These are phyloP conservation scores for Protophormia terraenovae DNA, from an alignment of 2,888 invertebrate genomes.

Conservation along the genomic window DNA sequence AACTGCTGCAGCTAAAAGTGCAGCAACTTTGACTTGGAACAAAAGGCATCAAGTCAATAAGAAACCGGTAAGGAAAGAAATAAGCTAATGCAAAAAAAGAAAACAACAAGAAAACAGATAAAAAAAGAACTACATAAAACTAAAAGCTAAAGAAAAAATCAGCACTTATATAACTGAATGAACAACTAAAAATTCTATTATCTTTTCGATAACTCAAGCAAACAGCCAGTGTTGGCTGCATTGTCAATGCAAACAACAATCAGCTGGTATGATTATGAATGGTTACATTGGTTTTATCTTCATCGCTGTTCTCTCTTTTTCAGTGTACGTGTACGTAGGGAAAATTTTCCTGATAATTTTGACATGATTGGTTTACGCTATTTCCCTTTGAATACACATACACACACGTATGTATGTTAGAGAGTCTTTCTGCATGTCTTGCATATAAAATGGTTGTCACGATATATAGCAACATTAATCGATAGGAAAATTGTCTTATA, in stretches of 20 bases:
- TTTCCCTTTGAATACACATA: not conserved
- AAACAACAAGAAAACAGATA: not conserved
- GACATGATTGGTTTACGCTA: not conserved
- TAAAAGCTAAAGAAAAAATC: slow-evolving; percentile 30
- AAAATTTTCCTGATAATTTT: not conserved
- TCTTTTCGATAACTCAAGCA: slow-evolving; percentile 32
- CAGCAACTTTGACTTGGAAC: slow-evolving; percentile 21
- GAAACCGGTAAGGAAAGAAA: not conserved
- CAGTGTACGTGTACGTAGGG: not conserved
- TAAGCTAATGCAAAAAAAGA: not conserved
- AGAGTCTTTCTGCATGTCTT: not conserved
- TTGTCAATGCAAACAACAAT: slow-evolving; percentile 32
- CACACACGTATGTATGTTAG: not conserved
- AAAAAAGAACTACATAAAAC: not conserved
- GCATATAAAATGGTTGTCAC: not conserved
- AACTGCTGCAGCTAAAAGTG: not conserved
- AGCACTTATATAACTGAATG: slow-evolving; percentile 50
- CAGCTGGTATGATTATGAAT: slow-evolving; percentile 34
- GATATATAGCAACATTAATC: slow-evolving; percentile 11
- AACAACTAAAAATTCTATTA: slow-evolving; percentile 21
- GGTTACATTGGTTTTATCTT: not conserved
- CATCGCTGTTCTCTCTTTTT: not conserved
- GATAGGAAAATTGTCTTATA: not conserved
- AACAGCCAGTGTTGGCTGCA: not conserved
- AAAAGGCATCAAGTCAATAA: slow-evolving; percentile 37